phyloP scores from a whole-genome alignment of 2,888 invertebrate species.

The Erebia epiphron region DNA sequence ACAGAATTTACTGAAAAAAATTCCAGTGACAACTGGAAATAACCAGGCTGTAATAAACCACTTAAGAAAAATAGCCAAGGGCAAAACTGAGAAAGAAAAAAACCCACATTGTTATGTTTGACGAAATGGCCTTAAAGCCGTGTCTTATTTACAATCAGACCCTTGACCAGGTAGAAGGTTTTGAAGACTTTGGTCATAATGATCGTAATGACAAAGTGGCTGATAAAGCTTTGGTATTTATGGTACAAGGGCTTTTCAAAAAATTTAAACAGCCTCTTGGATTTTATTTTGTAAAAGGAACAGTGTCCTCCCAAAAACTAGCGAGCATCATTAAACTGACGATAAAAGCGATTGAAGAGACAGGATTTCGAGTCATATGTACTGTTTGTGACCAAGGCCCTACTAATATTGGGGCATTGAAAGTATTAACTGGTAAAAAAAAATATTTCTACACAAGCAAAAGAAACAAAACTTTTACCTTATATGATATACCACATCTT shows the following conservation, averaged over 20 bases:
- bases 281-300: constrained; percentile 4
- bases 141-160: not conserved
- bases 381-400: constrained; percentile 2
- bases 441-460: too few relatives aligned
- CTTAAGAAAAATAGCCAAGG: not conserved
- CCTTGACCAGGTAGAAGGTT: not conserved
- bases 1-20: too few relatives aligned
- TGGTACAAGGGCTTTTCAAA: constrained; percentile 6
- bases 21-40: too few relatives aligned
- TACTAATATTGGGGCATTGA: not conserved
- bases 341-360: not conserved
- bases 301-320: constrained; percentile 1
- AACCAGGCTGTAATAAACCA: too few relatives aligned
- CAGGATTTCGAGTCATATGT: not conserved
- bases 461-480: too few relatives aligned
- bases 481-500: too few relatives aligned
- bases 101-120: not conserved
- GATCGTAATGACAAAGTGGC: not conserved
- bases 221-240: not conserved
- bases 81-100: constrained; percentile 1
- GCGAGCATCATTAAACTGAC: not conserved
- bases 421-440: not conserved
- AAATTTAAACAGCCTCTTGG: constrained; percentile 3
- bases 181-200: constrained; percentile 1
- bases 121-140: not conserved